phyloP scores from a whole-genome alignment of 2,113 vertebrate genomes.

The Podilymbus podiceps region DNA sequence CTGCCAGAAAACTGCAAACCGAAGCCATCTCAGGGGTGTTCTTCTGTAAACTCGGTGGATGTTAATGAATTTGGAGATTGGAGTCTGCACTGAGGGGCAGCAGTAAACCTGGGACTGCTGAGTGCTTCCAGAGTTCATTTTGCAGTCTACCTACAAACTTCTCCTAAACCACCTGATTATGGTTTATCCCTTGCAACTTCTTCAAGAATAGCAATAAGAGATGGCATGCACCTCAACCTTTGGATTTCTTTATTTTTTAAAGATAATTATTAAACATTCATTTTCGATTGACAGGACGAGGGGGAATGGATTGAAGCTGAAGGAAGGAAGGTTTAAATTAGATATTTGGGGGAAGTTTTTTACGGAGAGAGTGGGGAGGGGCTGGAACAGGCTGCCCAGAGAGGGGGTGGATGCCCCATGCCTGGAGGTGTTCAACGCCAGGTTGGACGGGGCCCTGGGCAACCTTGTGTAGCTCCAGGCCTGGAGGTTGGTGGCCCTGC shows the following conservation, averaged over 20 bases:
- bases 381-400: no score
- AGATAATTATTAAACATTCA: accelerated
- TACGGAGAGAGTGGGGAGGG: no score
- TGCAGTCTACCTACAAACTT: not conserved
- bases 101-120: not conserved
- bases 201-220: not conserved
- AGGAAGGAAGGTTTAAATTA: no score
- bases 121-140: not conserved
- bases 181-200: not conserved
- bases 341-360: no score
- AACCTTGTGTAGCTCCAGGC: no score
- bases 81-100: not conserved
- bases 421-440: no score
- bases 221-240: accelerated
- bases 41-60: not conserved
- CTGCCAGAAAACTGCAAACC: not conserved
- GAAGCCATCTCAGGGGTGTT: not conserved
- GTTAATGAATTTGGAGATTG: not conserved
- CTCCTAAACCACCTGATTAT: not conserved
- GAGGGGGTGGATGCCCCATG: no score
- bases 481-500: no score
- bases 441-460: no score
- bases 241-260: not conserved
- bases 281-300: no score
- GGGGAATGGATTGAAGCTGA: no score